Evolutionary conservation across 2,797 vertebrate species (phyloP).

Genomic region (Lacerta viridis): DNA sequence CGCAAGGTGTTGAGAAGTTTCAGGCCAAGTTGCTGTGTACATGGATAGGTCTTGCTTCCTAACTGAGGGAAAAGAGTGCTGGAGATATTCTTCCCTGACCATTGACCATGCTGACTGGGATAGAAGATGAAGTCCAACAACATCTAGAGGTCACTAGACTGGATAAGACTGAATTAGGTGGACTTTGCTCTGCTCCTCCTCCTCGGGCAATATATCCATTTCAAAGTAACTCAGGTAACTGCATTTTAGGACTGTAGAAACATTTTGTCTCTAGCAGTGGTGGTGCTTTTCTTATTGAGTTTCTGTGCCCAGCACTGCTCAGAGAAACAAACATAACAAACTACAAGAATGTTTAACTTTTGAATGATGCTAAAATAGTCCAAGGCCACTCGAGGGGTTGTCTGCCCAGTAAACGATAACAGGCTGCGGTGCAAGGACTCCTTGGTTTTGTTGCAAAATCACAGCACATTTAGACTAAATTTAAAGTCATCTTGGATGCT

Average conservation of each 20-base stretch:
- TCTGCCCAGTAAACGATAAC: conserved; percentile 69
- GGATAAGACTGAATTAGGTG: too few species aligned
- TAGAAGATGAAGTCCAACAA: too few species aligned
- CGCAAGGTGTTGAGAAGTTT: neutral
- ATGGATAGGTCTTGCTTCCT: neutral
- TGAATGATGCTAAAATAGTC: conserved; percentile 64
- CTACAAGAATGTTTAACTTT: conserved; percentile 62
- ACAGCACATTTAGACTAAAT: conserved; percentile 50
- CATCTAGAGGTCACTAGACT: too few species aligned
- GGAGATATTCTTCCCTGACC: neutral
- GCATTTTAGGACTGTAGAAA: conserved; percentile 50
- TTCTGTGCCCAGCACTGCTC: conserved; percentile 5
- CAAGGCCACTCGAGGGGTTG: conserved; percentile 61
- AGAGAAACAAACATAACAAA: conserved; percentile 60
- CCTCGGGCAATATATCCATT: neutral
- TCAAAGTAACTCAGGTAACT: conserved; percentile 53
- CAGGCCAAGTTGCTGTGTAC: too few species aligned
- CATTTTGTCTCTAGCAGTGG: conserved; percentile 36
- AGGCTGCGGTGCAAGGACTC: conserved; percentile 64
- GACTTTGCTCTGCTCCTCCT: too few species aligned
- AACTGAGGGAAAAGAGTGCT: neutral
- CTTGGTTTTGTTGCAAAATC: conserved; percentile 30
- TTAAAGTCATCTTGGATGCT: conserved; percentile 10
- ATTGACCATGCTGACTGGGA: too few species aligned
- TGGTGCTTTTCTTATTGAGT: conserved; percentile 7